A percentile compares a stretch with the other conserved stretches of the same genome.
phyloP scores from a whole-genome alignment of 2,888 invertebrate genomes.

The Linyphia triangularis region DNA sequence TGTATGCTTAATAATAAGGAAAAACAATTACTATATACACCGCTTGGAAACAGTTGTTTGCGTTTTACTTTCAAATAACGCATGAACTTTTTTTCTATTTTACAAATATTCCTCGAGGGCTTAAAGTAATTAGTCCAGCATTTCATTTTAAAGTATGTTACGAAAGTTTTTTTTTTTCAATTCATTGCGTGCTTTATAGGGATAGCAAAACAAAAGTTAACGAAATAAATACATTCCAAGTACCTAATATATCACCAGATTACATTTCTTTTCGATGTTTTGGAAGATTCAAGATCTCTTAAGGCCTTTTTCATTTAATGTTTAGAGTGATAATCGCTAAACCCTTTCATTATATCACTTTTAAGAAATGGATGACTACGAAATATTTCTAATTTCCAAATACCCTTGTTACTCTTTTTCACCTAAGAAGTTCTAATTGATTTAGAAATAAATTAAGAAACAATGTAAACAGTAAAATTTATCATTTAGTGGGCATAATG shows the following conservation, averaged over 20 bases:
- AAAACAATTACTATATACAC: too few relatives aligned
- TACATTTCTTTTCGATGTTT: not conserved
- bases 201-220: conserved; percentile 11
- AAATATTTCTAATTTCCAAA: not conserved
- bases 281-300: not conserved
- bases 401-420: not conserved
- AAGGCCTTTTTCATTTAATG: not conserved
- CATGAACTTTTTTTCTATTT: not conserved
- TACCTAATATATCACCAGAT: not conserved
- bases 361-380: not conserved
- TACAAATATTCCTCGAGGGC: not conserved
- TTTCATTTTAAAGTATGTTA: not conserved
- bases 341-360: conserved; percentile 3
- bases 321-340: not conserved
- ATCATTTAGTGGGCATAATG: too few relatives aligned
- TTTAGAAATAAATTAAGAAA: too few relatives aligned
- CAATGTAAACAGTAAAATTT: too few relatives aligned
- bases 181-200: conserved; percentile 10
- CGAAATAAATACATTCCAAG: conserved; percentile 39
- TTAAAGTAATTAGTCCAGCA: conserved; percentile 33
- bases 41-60: too few relatives aligned
- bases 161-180: conserved; percentile 8
- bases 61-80: too few relatives aligned
- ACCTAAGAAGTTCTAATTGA: not conserved
- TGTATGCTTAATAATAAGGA: too few relatives aligned